Percentiles rank a stretch among this genome's conserved stretches.
Evolutionary conservation across 2,888 invertebrate genomes (phyloP).

Genomic region (Poecilus cupreus): DNA sequence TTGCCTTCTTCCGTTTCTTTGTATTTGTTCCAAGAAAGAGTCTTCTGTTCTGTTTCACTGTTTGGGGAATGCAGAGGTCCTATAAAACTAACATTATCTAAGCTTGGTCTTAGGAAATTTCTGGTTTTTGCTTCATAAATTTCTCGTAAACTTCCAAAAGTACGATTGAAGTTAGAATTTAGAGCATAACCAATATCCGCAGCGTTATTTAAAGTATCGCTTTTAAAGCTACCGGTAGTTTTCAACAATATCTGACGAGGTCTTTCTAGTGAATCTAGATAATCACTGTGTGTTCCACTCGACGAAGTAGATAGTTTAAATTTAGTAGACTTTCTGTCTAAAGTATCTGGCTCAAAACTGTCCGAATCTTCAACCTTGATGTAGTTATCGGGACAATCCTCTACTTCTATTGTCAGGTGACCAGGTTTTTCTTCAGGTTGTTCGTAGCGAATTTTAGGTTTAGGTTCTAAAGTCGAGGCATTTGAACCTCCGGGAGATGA

Average conservation of each 20-base stretch:
- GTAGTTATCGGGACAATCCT: constrained; percentile 86
- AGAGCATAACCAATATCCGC: constrained; percentile 67
- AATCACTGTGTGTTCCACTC: constrained; percentile 70
- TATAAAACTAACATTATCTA: constrained; percentile 64
- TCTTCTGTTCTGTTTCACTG: constrained; percentile 60
- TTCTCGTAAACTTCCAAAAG: constrained; percentile 83
- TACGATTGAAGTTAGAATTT: constrained; percentile 72
- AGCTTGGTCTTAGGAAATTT: constrained; percentile 72
- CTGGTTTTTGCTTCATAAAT: constrained; percentile 81
- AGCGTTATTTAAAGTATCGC: constrained; percentile 69
- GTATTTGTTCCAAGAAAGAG: constrained; percentile 66
- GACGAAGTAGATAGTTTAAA: constrained; percentile 68
- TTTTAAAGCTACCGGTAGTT: constrained; percentile 83
- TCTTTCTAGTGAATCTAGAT: constrained; percentile 76
- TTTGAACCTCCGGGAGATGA: constrained; percentile 77
- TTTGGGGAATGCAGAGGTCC: constrained; percentile 16
- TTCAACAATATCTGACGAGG: constrained; percentile 78
- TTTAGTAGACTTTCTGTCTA: constrained; percentile 85
- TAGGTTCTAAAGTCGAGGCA: constrained; percentile 73
- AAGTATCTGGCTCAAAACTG: constrained; percentile 89
- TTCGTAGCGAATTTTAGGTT: constrained; percentile 74
- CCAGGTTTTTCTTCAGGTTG: constrained; percentile 80
- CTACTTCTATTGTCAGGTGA: constrained; percentile 88
- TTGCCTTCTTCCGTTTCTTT: constrained; percentile 76
- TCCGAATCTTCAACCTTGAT: constrained; percentile 86